A percentile compares a stretch with the other conserved stretches of the same genome.
phyloP scores from a whole-genome alignment of 2,113 vertebrate genomes.

The Rhynchopsitta pachyrhyncha region DNA sequence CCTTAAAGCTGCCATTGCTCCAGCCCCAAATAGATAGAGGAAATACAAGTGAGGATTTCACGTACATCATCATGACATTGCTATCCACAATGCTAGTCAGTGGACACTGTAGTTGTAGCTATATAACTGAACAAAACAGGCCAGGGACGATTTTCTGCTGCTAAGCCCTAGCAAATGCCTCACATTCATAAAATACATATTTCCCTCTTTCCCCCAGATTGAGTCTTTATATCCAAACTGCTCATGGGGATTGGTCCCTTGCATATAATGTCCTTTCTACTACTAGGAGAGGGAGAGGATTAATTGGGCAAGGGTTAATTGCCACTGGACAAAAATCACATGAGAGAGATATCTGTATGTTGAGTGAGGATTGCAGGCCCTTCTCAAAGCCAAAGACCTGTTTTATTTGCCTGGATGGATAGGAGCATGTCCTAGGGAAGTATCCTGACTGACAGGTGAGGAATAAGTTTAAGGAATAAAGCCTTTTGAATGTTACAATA shows the following conservation, averaged over 20 bases:
- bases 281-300: neutral
- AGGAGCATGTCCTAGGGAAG: neutral
- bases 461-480: neutral
- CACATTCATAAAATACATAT: accelerated
- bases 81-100: neutral
- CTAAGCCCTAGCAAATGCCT: neutral
- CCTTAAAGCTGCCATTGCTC: neutral
- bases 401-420: neutral
- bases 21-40: neutral
- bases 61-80: neutral
- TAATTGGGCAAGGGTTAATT: neutral
- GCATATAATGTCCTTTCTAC: neutral
- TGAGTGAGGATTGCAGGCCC: neutral
- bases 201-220: neutral
- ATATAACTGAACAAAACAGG: neutral
- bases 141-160: neutral
- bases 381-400: neutral
- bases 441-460: neutral
- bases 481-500: neutral
- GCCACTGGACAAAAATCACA: neutral
- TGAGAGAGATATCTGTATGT: neutral
- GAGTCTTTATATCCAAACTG: neutral
- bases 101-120: neutral
- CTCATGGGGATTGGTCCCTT: accelerated
- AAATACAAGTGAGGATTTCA: neutral